These are phyloP conservation scores for Capra hircus DNA, from an alignment of 2,113 vertebrate genomes.

Conservation along the genomic window DNA sequence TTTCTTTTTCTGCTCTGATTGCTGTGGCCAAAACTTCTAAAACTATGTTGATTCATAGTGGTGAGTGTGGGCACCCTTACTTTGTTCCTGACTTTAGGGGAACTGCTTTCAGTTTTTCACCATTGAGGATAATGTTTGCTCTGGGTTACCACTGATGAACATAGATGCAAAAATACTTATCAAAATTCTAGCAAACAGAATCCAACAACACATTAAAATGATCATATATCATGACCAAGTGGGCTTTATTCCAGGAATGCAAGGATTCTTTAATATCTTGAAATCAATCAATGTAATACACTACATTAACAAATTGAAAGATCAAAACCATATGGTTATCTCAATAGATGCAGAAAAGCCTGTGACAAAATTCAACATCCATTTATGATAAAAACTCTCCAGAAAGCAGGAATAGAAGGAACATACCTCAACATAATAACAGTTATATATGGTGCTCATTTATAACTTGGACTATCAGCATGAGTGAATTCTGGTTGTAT, in stretches of 20 bases:
- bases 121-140: neutral
- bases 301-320: neutral
- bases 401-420: neutral
- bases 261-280: neutral
- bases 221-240: neutral
- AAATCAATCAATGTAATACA: neutral
- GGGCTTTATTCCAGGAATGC: neutral
- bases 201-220: neutral
- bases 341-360: neutral
- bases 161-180: neutral
- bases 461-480: conserved; percentile 79
- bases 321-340: neutral
- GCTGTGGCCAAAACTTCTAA: neutral
- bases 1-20: neutral
- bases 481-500: conserved; percentile 94
- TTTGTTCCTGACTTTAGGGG: neutral
- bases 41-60: neutral
- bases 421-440: neutral
- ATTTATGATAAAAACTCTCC: neutral
- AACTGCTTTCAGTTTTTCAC: neutral
- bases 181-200: neutral
- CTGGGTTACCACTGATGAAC: neutral
- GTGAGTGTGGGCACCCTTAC: neutral
- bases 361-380: neutral
- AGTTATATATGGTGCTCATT: conserved; percentile 30